Evolutionary conservation across 2,113 vertebrate species (phyloP).

Genomic region (Xyrauchen texanus): DNA sequence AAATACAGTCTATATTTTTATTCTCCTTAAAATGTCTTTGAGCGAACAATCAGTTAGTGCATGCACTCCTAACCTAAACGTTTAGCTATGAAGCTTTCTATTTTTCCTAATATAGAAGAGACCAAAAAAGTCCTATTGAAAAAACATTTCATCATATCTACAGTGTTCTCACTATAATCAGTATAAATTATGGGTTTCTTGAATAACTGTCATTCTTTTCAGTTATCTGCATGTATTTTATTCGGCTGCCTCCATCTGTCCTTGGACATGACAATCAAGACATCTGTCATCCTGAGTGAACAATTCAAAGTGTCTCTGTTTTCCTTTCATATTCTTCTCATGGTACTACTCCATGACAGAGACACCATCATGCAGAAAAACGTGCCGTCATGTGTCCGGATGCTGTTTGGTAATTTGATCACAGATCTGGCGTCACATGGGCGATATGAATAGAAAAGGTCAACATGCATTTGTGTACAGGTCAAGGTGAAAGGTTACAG

Average conservation of each 20-base stretch:
- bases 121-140: not conserved
- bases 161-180: too few species aligned
- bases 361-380: conserved; percentile 56
- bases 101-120: too few species aligned
- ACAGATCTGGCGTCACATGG: not conserved
- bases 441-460: conserved; percentile 12
- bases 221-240: conserved; percentile 54
- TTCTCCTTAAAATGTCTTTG: not conserved
- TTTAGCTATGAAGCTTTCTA: too few species aligned
- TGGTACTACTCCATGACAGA: conserved; percentile 52
- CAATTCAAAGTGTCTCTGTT: conserved; percentile 40
- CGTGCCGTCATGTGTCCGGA: conserved; percentile 51
- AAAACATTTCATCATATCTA: not conserved
- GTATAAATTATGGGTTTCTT: conserved; percentile 67
- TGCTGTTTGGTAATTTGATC: not conserved
- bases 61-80: too few species aligned
- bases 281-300: conserved; percentile 80
- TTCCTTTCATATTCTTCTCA: conserved; percentile 52
- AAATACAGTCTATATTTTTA: not conserved
- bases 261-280: conserved; percentile 70
- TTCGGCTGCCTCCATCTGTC: conserved; percentile 49
- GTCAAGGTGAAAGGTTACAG: conserved; percentile 9
- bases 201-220: conserved; percentile 67
- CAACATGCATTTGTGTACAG: conserved; percentile 17
- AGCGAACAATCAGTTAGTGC: not conserved